Conservation (phyloP, 2,797 vertebrate species). For the Ambastaia sidthimunki region DNA sequence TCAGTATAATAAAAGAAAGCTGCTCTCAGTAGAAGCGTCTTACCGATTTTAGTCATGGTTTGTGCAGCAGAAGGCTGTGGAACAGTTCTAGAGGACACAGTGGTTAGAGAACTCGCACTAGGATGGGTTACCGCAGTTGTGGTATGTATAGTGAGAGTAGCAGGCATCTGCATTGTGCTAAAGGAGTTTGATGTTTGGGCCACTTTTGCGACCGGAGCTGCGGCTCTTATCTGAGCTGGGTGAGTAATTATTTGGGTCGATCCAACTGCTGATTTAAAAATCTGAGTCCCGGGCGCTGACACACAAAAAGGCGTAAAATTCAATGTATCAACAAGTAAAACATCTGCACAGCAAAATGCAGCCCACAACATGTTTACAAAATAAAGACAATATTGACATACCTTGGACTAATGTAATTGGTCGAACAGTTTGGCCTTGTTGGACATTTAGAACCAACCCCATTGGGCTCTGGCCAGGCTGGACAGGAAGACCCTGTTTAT, state of each 20-base stretch:
- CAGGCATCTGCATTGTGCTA: slow-evolving; percentile 84
- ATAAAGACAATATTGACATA: slow-evolving; percentile 58
- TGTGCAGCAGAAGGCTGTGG: slow-evolving; percentile 68
- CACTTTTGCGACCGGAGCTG: slow-evolving; percentile 66
- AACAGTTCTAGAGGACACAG: slow-evolving; percentile 70
- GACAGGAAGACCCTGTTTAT: slow-evolving; percentile 84
- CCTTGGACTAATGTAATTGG: slow-evolving; percentile 90
- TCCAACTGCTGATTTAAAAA: slow-evolving; percentile 62
- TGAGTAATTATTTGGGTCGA: slow-evolving; percentile 77
- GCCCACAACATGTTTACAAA: not conserved
- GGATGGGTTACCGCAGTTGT: slow-evolving; percentile 72
- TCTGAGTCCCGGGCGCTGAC: slow-evolving; percentile 52
- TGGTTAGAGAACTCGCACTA: slow-evolving; percentile 65
- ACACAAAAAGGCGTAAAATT: not conserved
- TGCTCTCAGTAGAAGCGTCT: slow-evolving; percentile 50
- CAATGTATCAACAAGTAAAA: not conserved
- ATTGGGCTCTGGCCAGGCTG: slow-evolving; percentile 80
- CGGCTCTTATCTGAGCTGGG: slow-evolving; percentile 78
- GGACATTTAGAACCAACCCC: slow-evolving; percentile 89
- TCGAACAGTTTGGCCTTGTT: slow-evolving; percentile 87
- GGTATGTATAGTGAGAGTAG: slow-evolving; percentile 87
- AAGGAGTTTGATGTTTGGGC: slow-evolving; percentile 76
- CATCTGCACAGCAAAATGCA: not conserved
- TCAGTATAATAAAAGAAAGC: not conserved
- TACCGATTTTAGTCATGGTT: slow-evolving; percentile 79